A percentile compares a stretch with the other conserved stretches of the same genome.
Conservation (phyloP, 2,113 vertebrate species). For the Macrotis lagotis region DNA sequence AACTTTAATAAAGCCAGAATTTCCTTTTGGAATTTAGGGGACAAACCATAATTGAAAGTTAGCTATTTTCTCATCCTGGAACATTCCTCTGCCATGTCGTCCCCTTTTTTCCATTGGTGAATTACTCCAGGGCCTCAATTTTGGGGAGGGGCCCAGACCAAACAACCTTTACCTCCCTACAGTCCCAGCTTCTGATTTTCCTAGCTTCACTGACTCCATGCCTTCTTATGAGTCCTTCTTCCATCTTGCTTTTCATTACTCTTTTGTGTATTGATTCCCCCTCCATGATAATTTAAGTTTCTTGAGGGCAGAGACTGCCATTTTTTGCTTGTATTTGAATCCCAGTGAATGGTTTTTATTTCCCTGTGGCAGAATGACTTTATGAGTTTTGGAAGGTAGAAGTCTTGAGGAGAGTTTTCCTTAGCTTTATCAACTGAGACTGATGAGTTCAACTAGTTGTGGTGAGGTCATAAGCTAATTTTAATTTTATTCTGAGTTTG, state of each 20-base stretch:
- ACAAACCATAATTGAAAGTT: constrained; percentile 28
- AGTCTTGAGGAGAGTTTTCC: neutral
- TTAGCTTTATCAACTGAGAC: neutral
- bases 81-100: neutral
- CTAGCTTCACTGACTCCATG: neutral
- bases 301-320: neutral
- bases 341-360: neutral
- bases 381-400: neutral
- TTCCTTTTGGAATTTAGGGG: constrained; percentile 42
- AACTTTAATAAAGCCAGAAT: constrained; percentile 15
- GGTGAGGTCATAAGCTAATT: neutral
- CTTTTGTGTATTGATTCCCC: neutral
- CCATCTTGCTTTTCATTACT: neutral
- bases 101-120: neutral
- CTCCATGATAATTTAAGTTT: neutral
- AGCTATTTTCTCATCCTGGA: neutral
- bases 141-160: neutral
- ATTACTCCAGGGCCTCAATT: neutral
- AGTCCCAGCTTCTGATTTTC: neutral
- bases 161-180: neutral
- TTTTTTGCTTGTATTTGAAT: neutral
- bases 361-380: neutral
- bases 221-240: neutral
- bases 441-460: neutral
- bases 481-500: neutral